Conservation (phyloP, 2,888 invertebrate species). For the Merodon equestris region DNA sequence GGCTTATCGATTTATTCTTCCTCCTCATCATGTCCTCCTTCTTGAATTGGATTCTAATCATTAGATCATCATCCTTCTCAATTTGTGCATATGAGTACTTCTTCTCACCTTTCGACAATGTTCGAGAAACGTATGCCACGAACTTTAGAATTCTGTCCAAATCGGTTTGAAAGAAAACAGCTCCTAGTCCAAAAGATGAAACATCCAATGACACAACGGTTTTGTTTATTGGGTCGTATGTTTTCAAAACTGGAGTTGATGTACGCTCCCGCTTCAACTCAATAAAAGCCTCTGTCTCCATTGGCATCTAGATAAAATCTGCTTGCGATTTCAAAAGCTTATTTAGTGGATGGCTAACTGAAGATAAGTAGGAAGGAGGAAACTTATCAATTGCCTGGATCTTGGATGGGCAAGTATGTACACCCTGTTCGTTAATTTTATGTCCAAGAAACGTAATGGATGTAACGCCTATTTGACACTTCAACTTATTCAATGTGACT, state of each 20-base stretch:
- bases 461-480: slow-evolving; percentile 32
- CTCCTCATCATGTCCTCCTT: too few species aligned
- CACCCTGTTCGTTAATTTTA: slow-evolving; percentile 28
- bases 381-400: too few species aligned
- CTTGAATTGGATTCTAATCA: too few species aligned
- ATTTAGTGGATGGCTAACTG: not conserved
- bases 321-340: too few species aligned
- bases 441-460: slow-evolving; percentile 41
- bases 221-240: slow-evolving; percentile 5
- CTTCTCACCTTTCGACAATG: not conserved
- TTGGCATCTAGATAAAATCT: too few species aligned
- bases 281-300: too few species aligned
- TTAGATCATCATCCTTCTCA: too few species aligned
- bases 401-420: slow-evolving; percentile 31
- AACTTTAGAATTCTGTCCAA: not conserved
- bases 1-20: not conserved
- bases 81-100: not conserved
- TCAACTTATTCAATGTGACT: slow-evolving; percentile 44
- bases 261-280: not conserved
- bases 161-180: not conserved
- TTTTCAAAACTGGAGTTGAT: not conserved
- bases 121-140: not conserved
- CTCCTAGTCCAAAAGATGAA: too few species aligned
- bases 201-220: not conserved
- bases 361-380: not conserved